A percentile compares a stretch with the other conserved stretches of the same genome.
Conservation (phyloP, 2,113 vertebrate genomes). For the Tonatia bakeri region DNA sequence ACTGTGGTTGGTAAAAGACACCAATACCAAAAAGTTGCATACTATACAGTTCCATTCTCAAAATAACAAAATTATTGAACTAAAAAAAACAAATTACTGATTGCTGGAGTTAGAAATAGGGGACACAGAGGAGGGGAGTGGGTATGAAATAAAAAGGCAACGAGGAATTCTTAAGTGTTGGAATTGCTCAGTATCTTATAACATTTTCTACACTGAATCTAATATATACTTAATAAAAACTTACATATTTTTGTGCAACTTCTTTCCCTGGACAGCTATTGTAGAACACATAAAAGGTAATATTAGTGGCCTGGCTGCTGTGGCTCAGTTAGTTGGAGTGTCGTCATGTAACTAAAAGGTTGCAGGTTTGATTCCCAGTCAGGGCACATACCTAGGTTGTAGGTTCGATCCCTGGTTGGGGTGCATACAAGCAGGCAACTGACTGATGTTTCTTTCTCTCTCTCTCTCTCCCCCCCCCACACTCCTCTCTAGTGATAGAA, state of each 20-base stretch:
- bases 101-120: neutral
- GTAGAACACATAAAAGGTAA: neutral
- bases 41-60: neutral
- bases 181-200: neutral
- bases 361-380: no score
- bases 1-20: neutral
- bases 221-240: neutral
- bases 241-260: neutral
- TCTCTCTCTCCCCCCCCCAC: no score
- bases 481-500: neutral
- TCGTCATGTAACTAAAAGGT: no score
- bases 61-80: slow-evolving; percentile 1
- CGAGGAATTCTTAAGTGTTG: neutral
- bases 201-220: neutral
- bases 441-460: no score
- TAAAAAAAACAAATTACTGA: neutral
- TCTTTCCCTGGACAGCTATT: neutral
- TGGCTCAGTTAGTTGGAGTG: no score
- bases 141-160: neutral
- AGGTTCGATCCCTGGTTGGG: no score
- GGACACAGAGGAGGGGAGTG: neutral
- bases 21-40: neutral
- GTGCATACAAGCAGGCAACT: no score
- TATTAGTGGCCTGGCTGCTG: no score
- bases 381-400: no score